These are phyloP conservation scores for Pao palembangensis DNA, from an alignment of 2,113 vertebrate species.

Conservation along the genomic window DNA sequence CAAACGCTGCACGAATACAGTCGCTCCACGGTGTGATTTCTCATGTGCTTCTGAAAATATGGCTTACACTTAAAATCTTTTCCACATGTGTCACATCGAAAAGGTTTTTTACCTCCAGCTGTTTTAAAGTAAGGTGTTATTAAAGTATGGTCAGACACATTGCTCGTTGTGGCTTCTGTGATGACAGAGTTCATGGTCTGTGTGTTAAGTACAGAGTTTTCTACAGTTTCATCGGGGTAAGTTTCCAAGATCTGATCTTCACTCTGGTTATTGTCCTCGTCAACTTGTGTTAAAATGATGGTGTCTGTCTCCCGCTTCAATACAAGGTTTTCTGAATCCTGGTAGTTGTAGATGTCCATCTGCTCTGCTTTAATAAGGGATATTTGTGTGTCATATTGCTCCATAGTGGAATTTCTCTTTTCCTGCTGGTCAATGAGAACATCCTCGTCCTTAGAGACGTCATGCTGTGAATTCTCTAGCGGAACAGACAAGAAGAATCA, in stretches of 20 bases:
- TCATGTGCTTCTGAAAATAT: slow-evolving; percentile 2
- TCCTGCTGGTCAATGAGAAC: too few relatives aligned
- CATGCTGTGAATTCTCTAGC: too few relatives aligned
- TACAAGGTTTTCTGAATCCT: not conserved
- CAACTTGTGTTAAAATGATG: not conserved
- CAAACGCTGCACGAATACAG: not conserved
- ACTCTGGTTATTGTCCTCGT: not conserved
- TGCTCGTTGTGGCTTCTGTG: not conserved
- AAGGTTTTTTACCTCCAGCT: not conserved
- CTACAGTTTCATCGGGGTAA: not conserved
- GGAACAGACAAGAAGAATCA: too few relatives aligned
- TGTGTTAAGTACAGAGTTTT: not conserved
- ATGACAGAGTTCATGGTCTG: not conserved
- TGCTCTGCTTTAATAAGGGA: not conserved
- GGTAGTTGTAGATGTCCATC: not conserved
- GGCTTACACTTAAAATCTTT: not conserved
- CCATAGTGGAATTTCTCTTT: too few relatives aligned
- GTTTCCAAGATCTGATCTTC: not conserved
- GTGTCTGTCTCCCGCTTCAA: not conserved
- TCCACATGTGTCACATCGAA: slow-evolving; percentile 5
- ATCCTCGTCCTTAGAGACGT: too few relatives aligned
- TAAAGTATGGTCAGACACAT: not conserved
- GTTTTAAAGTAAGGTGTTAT: too few relatives aligned
- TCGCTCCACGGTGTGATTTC: not conserved
- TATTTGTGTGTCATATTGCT: too few relatives aligned